phyloP scores from a whole-genome alignment of 2,888 invertebrate species.

The Horisme vitalbata region DNA sequence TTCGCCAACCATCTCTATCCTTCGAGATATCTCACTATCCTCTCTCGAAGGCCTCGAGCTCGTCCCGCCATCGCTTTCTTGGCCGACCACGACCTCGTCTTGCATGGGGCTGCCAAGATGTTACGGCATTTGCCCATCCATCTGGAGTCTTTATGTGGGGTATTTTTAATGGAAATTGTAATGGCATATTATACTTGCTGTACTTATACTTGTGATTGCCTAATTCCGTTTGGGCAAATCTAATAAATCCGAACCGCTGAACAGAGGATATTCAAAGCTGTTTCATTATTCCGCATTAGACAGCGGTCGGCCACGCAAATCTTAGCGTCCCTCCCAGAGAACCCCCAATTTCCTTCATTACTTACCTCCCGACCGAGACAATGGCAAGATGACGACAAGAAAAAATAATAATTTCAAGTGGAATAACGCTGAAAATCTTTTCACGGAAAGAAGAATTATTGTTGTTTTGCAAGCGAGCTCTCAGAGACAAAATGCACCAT shows the following conservation, averaged over 20 bases:
- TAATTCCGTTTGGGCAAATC: conserved; percentile 71
- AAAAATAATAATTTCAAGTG: conserved; percentile 83
- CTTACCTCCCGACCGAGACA: conserved; percentile 81
- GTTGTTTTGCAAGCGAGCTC: conserved; percentile 82
- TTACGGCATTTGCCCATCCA: neutral
- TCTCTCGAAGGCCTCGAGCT: no score
- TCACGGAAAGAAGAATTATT: conserved; percentile 82
- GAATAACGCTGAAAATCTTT: conserved; percentile 83
- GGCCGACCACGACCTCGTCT: no score
- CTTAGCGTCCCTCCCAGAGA: conserved; percentile 70
- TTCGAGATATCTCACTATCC: no score
- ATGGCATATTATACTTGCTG: conserved; percentile 8
- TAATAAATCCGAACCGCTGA: conserved; percentile 73
- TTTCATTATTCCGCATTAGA: conserved; percentile 80
- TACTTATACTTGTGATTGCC: conserved; percentile 47
- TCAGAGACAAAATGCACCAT: conserved; percentile 82
- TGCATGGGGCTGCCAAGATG: no score
- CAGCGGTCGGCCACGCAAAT: conserved; percentile 78
- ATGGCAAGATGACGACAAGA: conserved; percentile 80
- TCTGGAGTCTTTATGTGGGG: neutral
- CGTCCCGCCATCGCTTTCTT: no score
- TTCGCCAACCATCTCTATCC: no score
- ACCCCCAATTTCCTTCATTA: conserved; percentile 82
- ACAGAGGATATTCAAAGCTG: conserved; percentile 71
- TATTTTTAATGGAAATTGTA: conserved; percentile 1